Evolutionary conservation across 1,140 invertebrate genomes (phyloP).

Genomic region (Sitophilus oryzae): DNA sequence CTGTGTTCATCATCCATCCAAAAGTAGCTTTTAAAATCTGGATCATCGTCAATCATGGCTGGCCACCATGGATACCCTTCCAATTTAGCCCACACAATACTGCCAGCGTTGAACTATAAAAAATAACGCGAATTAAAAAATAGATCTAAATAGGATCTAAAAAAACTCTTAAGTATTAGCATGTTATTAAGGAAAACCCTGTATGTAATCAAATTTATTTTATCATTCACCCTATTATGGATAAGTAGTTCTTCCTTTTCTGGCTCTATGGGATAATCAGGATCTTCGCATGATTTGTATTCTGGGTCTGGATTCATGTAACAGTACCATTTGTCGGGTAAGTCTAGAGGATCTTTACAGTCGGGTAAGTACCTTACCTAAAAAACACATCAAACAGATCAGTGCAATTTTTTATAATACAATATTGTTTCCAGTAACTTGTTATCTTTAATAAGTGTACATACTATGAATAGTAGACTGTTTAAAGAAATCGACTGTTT

Average conservation of each 20-base stretch:
- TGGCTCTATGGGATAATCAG: conserved; percentile 43
- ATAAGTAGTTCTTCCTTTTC: conserved; percentile 51
- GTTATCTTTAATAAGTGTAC: too few species aligned
- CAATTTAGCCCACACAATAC: conserved; percentile 58
- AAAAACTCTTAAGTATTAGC: neutral
- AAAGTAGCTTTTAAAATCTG: conserved; percentile 57
- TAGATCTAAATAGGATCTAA: neutral
- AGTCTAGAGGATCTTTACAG: conserved; percentile 52
- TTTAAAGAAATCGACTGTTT: too few species aligned
- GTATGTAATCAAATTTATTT: neutral
- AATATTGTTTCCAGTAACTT: too few species aligned
- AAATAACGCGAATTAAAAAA: neutral
- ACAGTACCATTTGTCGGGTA: conserved; percentile 59
- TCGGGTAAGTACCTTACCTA: conserved; percentile 45
- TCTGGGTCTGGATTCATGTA: conserved; percentile 47
- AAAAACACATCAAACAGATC: neutral
- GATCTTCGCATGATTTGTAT: conserved; percentile 44
- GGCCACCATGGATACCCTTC: conserved; percentile 67
- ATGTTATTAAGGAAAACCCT: neutral
- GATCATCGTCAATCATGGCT: conserved; percentile 65
- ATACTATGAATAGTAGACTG: too few species aligned
- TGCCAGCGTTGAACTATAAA: conserved; percentile 52
- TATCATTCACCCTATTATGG: conserved; percentile 37
- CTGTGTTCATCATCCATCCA: conserved; percentile 45
- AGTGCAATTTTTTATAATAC: too few species aligned